These are phyloP conservation scores for Danio aesculapii DNA, from an alignment of 2,797 vertebrate species.

Conservation along the genomic window DNA sequence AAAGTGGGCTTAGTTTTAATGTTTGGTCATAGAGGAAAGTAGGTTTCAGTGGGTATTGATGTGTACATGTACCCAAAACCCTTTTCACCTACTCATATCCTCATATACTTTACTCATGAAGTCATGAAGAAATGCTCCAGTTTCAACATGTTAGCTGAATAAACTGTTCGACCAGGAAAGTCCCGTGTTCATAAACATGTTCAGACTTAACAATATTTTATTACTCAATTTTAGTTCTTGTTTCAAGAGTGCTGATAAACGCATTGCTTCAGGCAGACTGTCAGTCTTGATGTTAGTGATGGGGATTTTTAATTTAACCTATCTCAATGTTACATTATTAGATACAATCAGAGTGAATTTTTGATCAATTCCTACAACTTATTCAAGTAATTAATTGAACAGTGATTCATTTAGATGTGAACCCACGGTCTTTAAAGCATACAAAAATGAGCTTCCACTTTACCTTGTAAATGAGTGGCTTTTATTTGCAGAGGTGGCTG, in stretches of 20 bases:
- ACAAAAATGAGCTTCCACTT: background rate
- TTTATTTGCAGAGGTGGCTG: too few species aligned
- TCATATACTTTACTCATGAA: background rate
- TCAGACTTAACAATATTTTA: background rate
- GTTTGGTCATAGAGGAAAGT: background rate
- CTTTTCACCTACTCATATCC: background rate
- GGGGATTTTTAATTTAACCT: background rate
- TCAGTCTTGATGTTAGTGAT: background rate
- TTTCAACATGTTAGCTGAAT: constrained; percentile 2
- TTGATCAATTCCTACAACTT: background rate
- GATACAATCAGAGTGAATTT: too few species aligned
- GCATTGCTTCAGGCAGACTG: background rate
- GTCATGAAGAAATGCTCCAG: background rate
- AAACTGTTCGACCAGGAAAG: background rate
- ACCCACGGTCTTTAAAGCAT: background rate
- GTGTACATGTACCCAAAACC: background rate
- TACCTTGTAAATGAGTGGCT: too few species aligned
- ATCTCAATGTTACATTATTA: background rate
- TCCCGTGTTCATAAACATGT: background rate
- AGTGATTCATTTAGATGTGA: background rate
- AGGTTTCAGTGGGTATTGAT: background rate
- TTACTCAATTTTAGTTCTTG: background rate
- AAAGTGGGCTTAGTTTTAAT: background rate
- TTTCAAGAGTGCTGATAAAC: background rate
- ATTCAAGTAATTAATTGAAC: background rate